A percentile compares a stretch with the other conserved stretches of the same genome.
These are phyloP conservation scores for Hyla sarda DNA, from an alignment of 2,113 vertebrate species.

Conservation along the genomic window DNA sequence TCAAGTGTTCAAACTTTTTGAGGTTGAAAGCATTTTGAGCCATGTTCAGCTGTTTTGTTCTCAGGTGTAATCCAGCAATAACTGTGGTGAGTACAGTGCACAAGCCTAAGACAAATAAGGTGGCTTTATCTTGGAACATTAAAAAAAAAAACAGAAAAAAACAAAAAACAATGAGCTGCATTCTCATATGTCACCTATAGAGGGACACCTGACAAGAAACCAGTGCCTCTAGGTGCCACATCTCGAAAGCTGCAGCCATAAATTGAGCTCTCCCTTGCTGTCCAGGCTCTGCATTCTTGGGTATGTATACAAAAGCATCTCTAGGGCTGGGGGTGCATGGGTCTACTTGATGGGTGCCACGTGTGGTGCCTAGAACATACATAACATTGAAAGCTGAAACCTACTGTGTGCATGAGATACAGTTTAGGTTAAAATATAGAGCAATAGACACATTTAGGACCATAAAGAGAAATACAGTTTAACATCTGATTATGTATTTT, in stretches of 20 bases:
- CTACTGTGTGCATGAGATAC: too few relatives aligned
- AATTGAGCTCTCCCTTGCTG: background rate
- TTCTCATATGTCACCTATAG: background rate
- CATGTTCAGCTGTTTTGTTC: background rate
- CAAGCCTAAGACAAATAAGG: background rate
- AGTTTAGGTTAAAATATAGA: too few relatives aligned
- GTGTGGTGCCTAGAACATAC: too few relatives aligned
- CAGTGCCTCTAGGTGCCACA: background rate
- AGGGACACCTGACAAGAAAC: background rate
- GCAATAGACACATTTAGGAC: too few relatives aligned
- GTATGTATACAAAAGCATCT: too few relatives aligned
- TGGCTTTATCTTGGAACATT: background rate
- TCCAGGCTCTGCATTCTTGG: background rate
- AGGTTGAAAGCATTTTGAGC: slow-evolving; percentile 27
- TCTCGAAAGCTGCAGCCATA: background rate
- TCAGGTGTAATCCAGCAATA: background rate
- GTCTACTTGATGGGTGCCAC: too few relatives aligned
- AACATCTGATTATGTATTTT: too few relatives aligned
- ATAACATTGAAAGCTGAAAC: too few relatives aligned
- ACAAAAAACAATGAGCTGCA: background rate
- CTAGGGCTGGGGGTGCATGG: too few relatives aligned
- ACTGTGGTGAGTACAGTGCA: background rate
- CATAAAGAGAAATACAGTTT: too few relatives aligned
- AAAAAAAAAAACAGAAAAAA: too few relatives aligned
- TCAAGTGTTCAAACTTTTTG: slow-evolving; percentile 7